Base-by-base conservation (phyloP, 1,140 invertebrate genomes). In the Caenorhabditis inopinata region DNA sequence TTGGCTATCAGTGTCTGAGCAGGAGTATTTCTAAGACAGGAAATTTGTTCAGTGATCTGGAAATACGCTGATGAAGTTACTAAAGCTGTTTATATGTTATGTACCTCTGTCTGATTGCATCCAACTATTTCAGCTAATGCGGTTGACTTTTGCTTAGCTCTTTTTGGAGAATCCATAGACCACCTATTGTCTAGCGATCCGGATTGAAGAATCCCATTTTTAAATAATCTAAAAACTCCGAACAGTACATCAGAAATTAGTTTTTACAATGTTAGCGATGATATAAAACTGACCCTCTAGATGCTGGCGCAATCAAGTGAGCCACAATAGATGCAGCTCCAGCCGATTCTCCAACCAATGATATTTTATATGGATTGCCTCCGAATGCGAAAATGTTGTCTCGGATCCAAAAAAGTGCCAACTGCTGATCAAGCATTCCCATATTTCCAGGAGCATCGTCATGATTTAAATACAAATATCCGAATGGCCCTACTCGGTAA, bases 261-360 rank as follows among this genome's bases (percentile, higher is more conserved):
- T n/a, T n/a, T n/a, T n/a, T n/a, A n/a, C n/a, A n/a, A n/a, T n/a
- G n/a, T n/a, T n/a, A n/a, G n/a, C n/a, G n/a, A n/a, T n/a, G n/a
- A n/a, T n/a, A n/a, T n/a, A n/a, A n/a, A 7, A 76, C 74, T 46
- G 5, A 81, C 79, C 94, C 93, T 84, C 94, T 90, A 83, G 90
- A 92, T 14, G 96, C 90, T 1, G 96, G 95, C 3, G 95, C 96
- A 14, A 99, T 90, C 46, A 98, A 90, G 90, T 97, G 96, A 85
- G 97, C 91, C 21, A 94, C 94, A 5, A 98, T 94, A 42, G 94
- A 94, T 5, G 94, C 94, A 1, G 95, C 95, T 16, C 96, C 96
- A 11, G 96, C 96, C 83, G 94, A 96, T 90, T 98, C 96, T n/a
- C 96, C 96, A 88, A 98, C 97, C 12, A 98, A 90, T 0, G 96